phyloP scores from a whole-genome alignment of 35 echinoderm and acorn worm species.

The Strongylocentrotus purpuratus region DNA sequence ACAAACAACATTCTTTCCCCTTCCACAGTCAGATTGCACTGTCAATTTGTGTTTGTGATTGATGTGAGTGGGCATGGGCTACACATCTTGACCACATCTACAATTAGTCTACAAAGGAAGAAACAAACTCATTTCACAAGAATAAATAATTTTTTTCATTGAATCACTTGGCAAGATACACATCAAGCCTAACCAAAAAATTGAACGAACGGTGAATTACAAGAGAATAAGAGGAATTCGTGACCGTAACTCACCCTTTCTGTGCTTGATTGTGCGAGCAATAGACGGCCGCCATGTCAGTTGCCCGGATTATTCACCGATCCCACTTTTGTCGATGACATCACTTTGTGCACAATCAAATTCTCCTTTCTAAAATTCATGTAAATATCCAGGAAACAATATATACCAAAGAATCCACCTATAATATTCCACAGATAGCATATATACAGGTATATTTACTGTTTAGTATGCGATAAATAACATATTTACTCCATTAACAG shows the following conservation, averaged over 20 bases:
- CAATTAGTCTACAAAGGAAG: no score
- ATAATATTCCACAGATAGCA: not conserved
- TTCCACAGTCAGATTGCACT: no score
- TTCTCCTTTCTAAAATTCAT: not conserved
- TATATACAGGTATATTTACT: not conserved
- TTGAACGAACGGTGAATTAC: not conserved
- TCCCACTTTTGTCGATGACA: conserved; percentile 56
- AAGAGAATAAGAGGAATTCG: not conserved
- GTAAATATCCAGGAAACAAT: not conserved
- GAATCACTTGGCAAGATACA: not conserved
- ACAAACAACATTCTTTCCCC: no score
- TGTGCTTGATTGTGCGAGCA: not conserved
- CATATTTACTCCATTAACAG: not conserved
- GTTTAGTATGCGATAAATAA: not conserved
- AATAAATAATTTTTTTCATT: not conserved
- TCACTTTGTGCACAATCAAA: conserved; percentile 18
- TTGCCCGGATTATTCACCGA: conserved; percentile 47
- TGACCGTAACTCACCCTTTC: not conserved
- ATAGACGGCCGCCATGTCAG: conserved; percentile 46
- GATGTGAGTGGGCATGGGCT: no score
- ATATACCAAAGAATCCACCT: not conserved
- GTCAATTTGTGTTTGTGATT: no score
- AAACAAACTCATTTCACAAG: not conserved
- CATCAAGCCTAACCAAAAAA: not conserved
- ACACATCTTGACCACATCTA: no score